These are phyloP conservation scores for Arge pagana DNA, from an alignment of 2,888 invertebrate genomes.

Conservation along the genomic window DNA sequence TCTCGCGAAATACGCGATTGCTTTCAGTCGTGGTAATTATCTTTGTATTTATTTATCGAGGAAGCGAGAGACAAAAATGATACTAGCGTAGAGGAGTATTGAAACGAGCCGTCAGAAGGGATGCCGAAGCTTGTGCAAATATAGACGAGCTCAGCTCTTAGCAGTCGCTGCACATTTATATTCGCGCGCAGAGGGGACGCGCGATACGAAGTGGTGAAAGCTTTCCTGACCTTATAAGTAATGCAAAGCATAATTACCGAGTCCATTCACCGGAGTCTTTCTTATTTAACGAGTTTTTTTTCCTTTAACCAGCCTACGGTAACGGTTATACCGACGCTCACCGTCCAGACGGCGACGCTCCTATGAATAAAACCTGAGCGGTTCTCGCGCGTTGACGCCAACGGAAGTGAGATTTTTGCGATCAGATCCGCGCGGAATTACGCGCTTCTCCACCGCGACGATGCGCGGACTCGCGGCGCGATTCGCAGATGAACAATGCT, in stretches of 20 bases:
- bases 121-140: no score
- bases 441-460: no score
- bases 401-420: no score
- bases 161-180: conserved; percentile 6
- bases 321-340: conserved; percentile 35
- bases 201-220: conserved; percentile 12
- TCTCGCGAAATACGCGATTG: no score
- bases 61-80: no score
- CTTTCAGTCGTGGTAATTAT: no score
- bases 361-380: conserved; percentile 45
- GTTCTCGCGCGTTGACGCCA: conserved; percentile 36
- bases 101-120: no score
- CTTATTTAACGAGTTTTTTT: conserved; percentile 50
- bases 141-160: neutral
- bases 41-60: no score
- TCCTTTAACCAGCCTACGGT: conserved; percentile 26
- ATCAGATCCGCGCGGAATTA: no score
- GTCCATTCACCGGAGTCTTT: conserved; percentile 44
- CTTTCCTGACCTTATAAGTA: conserved; percentile 43
- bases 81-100: no score
- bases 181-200: neutral
- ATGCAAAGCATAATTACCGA: conserved; percentile 51
- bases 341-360: conserved; percentile 41
- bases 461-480: no score
- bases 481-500: no score